These are phyloP conservation scores for Pasiphila rectangulata DNA, from an alignment of 2,888 invertebrate species.

Conservation along the genomic window DNA sequence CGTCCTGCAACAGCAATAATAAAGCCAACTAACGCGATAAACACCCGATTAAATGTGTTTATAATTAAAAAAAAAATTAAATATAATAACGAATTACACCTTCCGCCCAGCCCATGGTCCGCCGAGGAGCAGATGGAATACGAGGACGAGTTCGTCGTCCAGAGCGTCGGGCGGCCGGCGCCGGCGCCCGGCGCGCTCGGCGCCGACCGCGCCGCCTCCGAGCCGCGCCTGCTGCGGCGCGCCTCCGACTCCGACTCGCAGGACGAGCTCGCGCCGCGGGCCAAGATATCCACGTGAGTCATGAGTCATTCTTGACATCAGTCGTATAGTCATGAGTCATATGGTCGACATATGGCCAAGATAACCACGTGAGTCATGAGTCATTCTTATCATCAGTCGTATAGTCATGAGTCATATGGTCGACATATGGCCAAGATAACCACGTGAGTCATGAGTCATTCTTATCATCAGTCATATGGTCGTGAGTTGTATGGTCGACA, in stretches of 20 bases:
- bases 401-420: background rate
- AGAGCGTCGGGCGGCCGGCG: slow-evolving; percentile 77
- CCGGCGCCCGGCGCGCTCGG: slow-evolving; percentile 1
- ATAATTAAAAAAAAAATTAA: background rate
- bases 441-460: slow-evolving; percentile 64
- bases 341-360: too few relatives aligned
- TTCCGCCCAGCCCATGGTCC: slow-evolving; percentile 94
- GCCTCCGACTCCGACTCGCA: slow-evolving; percentile 62
- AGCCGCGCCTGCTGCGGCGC: slow-evolving; percentile 18
- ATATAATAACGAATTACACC: background rate
- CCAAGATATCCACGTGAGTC: slow-evolving; percentile 61
- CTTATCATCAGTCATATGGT: too few relatives aligned
- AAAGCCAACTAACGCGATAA: too few relatives aligned
- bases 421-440: too few relatives aligned
- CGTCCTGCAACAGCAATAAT: too few relatives aligned
- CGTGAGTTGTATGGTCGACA: too few relatives aligned
- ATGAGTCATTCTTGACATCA: too few relatives aligned
- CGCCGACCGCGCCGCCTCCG: slow-evolving; percentile 23
- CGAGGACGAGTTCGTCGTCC: slow-evolving; percentile 89
- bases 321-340: too few relatives aligned
- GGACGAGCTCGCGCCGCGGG: slow-evolving; percentile 51
- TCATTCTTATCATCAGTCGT: background rate
- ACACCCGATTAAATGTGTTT: too few relatives aligned
- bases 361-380: slow-evolving; percentile 54
- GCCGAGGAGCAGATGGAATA: slow-evolving; percentile 92